Percentiles rank a stretch among this genome's conserved stretches.
Evolutionary conservation across 1,140 invertebrate genomes (phyloP).

Genomic region (Antheraea pernyi): DNA sequence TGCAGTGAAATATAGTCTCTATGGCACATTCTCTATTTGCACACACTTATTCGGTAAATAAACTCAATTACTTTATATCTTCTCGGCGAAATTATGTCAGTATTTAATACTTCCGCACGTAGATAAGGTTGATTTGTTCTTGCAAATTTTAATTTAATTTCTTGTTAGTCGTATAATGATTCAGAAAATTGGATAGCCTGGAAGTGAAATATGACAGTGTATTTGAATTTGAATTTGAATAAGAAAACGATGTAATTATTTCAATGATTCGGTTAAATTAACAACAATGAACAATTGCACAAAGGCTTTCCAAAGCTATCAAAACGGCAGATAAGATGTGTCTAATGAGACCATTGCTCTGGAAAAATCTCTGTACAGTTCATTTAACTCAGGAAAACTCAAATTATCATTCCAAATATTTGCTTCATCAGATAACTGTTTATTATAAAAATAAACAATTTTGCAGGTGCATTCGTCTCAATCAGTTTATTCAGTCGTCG

Average conservation of each 20-base stretch:
- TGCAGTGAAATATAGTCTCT: slow-evolving; percentile 85
- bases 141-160: no score
- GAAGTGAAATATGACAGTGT: no score
- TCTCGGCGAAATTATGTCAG: not conserved
- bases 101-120: not conserved
- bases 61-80: not conserved
- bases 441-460: not conserved
- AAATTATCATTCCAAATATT: not conserved
- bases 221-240: no score
- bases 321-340: no score
- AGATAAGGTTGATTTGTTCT: not conserved
- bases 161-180: no score
- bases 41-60: slow-evolving; percentile 57
- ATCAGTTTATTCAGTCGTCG: slow-evolving; percentile 62
- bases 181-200: no score
- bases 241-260: no score
- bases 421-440: not conserved
- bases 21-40: slow-evolving; percentile 60
- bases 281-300: no score
- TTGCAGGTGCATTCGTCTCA: slow-evolving; percentile 59
- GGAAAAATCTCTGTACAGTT: not conserved
- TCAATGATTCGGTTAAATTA: no score
- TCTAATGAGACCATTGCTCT: no score
- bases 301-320: no score
- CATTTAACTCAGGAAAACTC: not conserved